Evolutionary conservation across 2,797 vertebrate species (phyloP).

Genomic region (Corythornis leucogaster): DNA sequence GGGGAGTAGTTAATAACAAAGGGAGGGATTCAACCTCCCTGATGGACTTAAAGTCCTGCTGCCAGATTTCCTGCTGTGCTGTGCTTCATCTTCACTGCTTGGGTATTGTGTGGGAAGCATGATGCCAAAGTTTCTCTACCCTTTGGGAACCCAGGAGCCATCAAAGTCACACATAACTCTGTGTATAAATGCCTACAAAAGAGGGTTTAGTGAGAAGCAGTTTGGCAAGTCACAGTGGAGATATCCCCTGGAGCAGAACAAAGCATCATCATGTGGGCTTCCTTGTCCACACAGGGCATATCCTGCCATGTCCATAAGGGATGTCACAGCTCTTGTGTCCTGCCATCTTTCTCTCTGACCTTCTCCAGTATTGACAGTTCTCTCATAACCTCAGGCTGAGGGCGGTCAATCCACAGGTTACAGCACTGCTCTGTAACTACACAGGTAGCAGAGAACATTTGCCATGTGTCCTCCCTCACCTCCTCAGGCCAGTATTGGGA

Average conservation of each 20-base stretch:
- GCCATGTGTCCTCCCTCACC: neutral
- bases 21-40: neutral
- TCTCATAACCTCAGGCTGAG: neutral
- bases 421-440: neutral
- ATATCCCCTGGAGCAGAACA: neutral
- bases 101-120: neutral
- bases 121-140: neutral
- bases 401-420: neutral
- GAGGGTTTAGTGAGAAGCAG: neutral
- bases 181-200: neutral
- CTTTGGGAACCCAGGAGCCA: neutral
- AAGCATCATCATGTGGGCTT: neutral
- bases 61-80: neutral
- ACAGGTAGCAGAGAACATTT: neutral
- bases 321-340: neutral
- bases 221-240: neutral
- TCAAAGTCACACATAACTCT: neutral
- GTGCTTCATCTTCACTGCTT: neutral
- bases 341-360: neutral
- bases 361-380: neutral
- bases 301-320: neutral
- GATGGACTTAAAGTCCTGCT: neutral
- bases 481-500: neutral
- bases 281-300: neutral
- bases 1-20: neutral